phyloP scores from a whole-genome alignment of 2,113 vertebrate species.

The Damaliscus lunatus region DNA sequence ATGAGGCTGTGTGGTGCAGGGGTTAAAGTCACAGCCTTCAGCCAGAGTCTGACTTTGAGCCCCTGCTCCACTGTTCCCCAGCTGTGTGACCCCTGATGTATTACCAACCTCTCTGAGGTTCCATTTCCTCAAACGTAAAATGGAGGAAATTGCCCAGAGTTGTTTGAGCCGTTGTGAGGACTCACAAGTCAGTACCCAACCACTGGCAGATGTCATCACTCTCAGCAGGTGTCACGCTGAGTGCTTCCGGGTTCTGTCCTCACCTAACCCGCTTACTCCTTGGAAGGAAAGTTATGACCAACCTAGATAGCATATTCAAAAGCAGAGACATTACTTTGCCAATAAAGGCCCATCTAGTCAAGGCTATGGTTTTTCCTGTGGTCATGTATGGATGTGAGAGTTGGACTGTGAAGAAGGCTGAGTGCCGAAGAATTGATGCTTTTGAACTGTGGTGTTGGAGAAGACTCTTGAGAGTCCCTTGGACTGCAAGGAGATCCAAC shows the following conservation, averaged over 20 bases:
- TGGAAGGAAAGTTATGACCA: too few species aligned
- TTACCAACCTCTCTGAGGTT: not conserved
- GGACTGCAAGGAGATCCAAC: too few species aligned
- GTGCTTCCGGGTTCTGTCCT: not conserved
- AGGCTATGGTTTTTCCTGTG: too few species aligned
- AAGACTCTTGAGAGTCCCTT: too few species aligned
- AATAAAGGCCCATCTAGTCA: too few species aligned
- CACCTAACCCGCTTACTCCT: not conserved
- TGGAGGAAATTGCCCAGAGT: not conserved
- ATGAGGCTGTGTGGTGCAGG: not conserved
- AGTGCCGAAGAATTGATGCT: rapidly evolving
- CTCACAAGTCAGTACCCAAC: not conserved
- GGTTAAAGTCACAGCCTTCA: not conserved
- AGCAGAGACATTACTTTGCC: too few species aligned
- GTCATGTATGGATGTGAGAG: too few species aligned
- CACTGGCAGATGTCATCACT: rapidly evolving
- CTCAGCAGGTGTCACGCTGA: not conserved
- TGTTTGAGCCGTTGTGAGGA: not conserved
- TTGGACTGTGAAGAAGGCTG: too few species aligned
- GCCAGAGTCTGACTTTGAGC: not conserved
- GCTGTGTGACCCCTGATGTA: not conserved
- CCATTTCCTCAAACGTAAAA: not conserved
- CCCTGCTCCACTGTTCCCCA: not conserved
- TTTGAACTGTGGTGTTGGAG: too few species aligned
- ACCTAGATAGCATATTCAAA: too few species aligned